A percentile compares a stretch with the other conserved stretches of the same genome.
These are phyloP conservation scores for Rhinogobius similis DNA, from an alignment of 2,113 vertebrate species.

Conservation along the genomic window DNA sequence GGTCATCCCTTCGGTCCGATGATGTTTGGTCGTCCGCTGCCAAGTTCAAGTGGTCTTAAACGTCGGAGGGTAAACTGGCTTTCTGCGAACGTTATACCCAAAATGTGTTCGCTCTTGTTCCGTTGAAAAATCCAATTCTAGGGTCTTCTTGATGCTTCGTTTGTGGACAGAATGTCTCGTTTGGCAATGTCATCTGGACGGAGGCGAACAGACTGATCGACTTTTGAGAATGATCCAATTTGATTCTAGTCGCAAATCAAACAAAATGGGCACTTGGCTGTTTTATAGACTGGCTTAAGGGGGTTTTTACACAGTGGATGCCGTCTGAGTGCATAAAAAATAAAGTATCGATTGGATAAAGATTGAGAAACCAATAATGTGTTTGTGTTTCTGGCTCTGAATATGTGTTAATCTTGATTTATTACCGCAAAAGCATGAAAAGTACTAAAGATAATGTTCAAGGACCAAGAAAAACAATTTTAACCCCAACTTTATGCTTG, in stretches of 20 bases:
- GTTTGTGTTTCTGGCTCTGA: neutral
- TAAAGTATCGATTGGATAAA: neutral
- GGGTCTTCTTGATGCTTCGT: conserved; percentile 38
- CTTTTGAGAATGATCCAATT: conserved; percentile 20
- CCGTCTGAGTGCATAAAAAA: neutral
- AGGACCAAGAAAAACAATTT: neutral
- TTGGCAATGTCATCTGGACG: conserved; percentile 24
- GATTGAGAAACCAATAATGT: neutral
- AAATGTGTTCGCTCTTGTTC: conserved; percentile 44
- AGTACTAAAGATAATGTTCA: neutral
- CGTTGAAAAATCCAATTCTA: conserved; percentile 49
- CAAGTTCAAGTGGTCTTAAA: conserved; percentile 49
- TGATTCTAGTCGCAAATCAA: conserved; percentile 12
- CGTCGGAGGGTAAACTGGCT: conserved; percentile 51
- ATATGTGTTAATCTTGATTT: neutral
- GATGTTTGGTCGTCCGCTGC: conserved; percentile 38
- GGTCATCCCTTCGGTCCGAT: conserved; percentile 37
- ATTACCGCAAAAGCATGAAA: neutral
- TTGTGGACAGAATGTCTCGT: conserved; percentile 37
- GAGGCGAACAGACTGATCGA: conserved; percentile 8
- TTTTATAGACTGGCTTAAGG: neutral
- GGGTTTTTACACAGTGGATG: neutral
- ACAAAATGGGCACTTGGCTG: conserved; percentile 12
- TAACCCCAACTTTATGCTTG: too few species aligned
- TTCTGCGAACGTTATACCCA: conserved; percentile 54